Evolutionary conservation across 2,888 invertebrate genomes (phyloP).

Genomic region (Hypomecis atomaria): DNA sequence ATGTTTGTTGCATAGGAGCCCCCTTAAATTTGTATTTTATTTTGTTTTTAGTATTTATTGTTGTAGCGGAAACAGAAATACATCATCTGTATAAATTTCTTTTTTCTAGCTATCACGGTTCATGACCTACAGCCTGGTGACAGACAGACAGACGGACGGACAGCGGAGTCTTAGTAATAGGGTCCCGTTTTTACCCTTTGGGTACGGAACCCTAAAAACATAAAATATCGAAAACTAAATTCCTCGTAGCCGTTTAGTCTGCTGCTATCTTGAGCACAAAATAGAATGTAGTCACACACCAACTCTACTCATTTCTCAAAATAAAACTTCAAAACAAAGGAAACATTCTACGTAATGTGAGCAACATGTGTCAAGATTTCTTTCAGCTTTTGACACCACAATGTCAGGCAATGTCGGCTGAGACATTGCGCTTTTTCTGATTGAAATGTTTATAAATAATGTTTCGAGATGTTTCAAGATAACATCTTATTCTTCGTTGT

Average conservation of each 20-base stretch:
- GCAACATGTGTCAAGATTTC: constrained; percentile 16
- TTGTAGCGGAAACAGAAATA: no score
- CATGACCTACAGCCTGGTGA: no score
- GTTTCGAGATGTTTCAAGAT: constrained; percentile 15
- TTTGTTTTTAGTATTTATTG: no score
- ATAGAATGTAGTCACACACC: constrained; percentile 18
- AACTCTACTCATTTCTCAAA: constrained; percentile 15
- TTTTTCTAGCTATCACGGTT: no score
- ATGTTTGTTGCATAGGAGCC: no score
- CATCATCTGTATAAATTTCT: no score
- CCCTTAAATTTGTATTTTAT: no score
- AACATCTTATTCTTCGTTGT: constrained; percentile 61
- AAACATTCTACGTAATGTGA: constrained; percentile 4
- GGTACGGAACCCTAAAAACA: no score
- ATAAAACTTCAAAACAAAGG: constrained; percentile 20
- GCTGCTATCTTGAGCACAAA: constrained; percentile 3
- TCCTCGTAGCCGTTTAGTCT: background rate
- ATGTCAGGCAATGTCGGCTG: constrained; percentile 35
- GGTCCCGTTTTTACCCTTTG: no score
- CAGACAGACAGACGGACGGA: no score
- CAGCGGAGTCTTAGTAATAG: no score
- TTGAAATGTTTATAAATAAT: constrained; percentile 40
- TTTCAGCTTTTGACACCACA: constrained; percentile 23
- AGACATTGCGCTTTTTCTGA: constrained; percentile 41
- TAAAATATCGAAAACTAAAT: background rate